phyloP scores from a whole-genome alignment of 2,113 vertebrate species.

The Glaucidium brasilianum region DNA sequence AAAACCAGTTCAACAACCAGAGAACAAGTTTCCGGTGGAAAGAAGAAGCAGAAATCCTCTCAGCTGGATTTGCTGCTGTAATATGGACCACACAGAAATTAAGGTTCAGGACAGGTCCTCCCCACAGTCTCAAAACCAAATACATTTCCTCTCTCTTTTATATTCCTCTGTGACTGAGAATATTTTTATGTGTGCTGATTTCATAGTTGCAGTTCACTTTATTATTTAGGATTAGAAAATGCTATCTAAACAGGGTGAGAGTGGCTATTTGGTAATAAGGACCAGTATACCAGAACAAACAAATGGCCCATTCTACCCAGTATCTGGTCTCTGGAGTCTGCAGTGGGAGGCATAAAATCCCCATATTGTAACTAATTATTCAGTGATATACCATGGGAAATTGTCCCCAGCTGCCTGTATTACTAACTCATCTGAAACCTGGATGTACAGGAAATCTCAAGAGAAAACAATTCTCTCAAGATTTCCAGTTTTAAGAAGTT shows the following conservation, averaged over 20 bases:
- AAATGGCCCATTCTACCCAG: slow-evolving; percentile 2
- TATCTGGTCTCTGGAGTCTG: slow-evolving; percentile 45
- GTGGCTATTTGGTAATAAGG: not conserved
- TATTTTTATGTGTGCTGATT: not conserved
- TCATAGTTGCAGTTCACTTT: not conserved
- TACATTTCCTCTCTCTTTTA: not conserved
- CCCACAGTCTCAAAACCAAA: not conserved
- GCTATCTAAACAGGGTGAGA: not conserved
- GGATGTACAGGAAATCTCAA: slow-evolving; percentile 43
- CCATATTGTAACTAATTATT: slow-evolving; percentile 58
- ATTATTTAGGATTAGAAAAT: not conserved
- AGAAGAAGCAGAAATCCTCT: not conserved
- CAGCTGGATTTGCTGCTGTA: not conserved
- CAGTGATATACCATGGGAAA: slow-evolving; percentile 44
- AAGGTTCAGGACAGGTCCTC: not conserved
- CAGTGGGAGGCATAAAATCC: slow-evolving; percentile 54
- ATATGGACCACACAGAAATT: not conserved
- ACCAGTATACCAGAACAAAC: slow-evolving; percentile 40
- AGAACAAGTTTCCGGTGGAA: not conserved
- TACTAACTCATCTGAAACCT: slow-evolving; percentile 55
- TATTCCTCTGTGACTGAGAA: not conserved
- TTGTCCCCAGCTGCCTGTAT: slow-evolving; percentile 39
- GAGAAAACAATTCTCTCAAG: slow-evolving; percentile 5
- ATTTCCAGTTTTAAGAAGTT: slow-evolving; percentile 25
- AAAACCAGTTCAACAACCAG: not conserved